Base-by-base conservation (phyloP, 2,888 invertebrate species). In the Amphipoea oculea region DNA sequence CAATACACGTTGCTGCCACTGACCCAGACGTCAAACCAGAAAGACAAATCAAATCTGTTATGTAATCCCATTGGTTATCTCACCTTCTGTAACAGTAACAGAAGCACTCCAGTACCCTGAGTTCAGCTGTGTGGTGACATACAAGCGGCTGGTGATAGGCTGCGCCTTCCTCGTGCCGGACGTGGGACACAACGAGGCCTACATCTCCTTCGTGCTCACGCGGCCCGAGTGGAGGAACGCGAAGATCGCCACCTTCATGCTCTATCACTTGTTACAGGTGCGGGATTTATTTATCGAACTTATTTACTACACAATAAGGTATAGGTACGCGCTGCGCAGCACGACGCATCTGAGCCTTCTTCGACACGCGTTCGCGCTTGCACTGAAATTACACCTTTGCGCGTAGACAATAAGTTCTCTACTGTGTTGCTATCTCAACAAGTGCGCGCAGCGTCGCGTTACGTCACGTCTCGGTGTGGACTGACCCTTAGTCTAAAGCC, bases 161-260 rank as follows among this genome's bases (percentile, higher is more conserved):
- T 99, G 99, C 96, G 99, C 99, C 0, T 98, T 99, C 94, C 97
- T 99, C 87, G 98, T 99, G 73, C 99, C 99, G 0, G 99, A 99
- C 95, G 98, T 98, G 20, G 97, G 97, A 11, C 98, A 97, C 90
- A 98, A 98, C 89, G 99, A 99, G 94, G 98, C 99, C 0, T 99
- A 99, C 94, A 98, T 99, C 88, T 99, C 99, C 5, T 99, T 99
- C 95, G 97, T 99, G 88, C 98, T 99, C 81, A 98, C 98, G 2
- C 97, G 99, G 70, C 99, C 99, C 0, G 98, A 98, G 91, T 99
- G 99, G 99, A 97, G 98, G 76, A 97, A 98, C 86, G 98, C 98
- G 63, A 98, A 98, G 45, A 98, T 99, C 80, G 99, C 98, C 0
- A 98, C 97, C 73, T 99, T 99, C 92, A 99, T 99, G 99, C 96